phyloP scores from a whole-genome alignment of 2,113 vertebrate species.

The Tachycineta bicolor region DNA sequence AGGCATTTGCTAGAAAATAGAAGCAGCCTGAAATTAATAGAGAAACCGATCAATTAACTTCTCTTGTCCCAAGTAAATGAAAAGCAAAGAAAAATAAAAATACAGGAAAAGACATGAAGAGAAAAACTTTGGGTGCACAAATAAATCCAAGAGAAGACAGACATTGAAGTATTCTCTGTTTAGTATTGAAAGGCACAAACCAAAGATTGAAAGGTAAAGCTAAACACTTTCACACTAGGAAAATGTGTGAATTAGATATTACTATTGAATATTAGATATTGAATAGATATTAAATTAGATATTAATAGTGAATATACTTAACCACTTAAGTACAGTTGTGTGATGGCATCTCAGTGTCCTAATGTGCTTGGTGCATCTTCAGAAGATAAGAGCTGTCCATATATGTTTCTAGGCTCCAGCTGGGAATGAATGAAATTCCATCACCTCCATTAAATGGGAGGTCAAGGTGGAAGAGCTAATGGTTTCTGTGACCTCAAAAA shows the following conservation, averaged over 20 bases:
- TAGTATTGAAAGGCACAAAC: not conserved
- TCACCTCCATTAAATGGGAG: slow-evolving; percentile 1
- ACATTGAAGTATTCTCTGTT: accelerated
- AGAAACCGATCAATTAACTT: not conserved
- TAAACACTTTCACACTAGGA: not conserved
- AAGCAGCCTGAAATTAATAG: not conserved
- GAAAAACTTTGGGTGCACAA: not conserved
- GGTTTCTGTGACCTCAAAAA: slow-evolving; percentile 34
- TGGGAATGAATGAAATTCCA: slow-evolving; percentile 40
- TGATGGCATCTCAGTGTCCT: not conserved
- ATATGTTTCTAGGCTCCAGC: not conserved
- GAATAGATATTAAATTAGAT: too few relatives aligned
- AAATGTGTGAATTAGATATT: not conserved
- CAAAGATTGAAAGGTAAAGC: not conserved
- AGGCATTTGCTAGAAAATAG: not conserved
- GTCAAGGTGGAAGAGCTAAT: slow-evolving; percentile 43
- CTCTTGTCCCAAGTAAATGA: not conserved
- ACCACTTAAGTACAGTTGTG: not conserved
- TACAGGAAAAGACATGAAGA: not conserved
- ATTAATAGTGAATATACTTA: not conserved
- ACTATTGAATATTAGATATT: not conserved
- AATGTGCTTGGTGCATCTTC: not conserved
- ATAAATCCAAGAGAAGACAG: not conserved
- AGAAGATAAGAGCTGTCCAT: not conserved
- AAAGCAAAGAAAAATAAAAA: not conserved